Conservation (phyloP, 2,888 invertebrate species). For the Sisyra nigra region DNA sequence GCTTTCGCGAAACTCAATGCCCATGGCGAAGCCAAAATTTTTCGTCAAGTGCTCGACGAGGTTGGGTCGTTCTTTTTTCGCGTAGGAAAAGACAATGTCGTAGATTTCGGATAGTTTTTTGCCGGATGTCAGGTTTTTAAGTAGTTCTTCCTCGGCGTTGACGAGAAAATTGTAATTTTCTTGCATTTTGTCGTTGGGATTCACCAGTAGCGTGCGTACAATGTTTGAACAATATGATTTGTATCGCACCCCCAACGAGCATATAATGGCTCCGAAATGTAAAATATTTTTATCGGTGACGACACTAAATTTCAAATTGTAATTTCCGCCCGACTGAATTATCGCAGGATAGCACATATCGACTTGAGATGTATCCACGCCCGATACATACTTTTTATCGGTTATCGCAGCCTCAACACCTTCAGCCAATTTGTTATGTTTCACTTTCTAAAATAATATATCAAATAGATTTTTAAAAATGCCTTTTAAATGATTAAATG, state of each 20-base stretch:
- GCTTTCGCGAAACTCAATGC: slow-evolving; percentile 95
- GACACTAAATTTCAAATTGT: slow-evolving; percentile 92
- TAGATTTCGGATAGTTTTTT: slow-evolving; percentile 76
- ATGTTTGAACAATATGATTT: slow-evolving; percentile 98
- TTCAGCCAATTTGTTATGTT: slow-evolving; percentile 87
- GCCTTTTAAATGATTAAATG: background rate
- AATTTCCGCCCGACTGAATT: slow-evolving; percentile 97
- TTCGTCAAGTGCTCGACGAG: slow-evolving; percentile 84
- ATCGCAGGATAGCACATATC: slow-evolving; percentile 99
- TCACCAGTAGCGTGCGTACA: slow-evolving; percentile 88
- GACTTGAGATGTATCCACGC: slow-evolving; percentile 74
- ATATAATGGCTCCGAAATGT: slow-evolving; percentile 93
- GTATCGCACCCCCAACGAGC: slow-evolving; percentile 86
- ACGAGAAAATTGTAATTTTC: slow-evolving; percentile 86
- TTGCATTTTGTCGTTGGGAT: slow-evolving; percentile 66
- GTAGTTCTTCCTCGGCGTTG: slow-evolving; percentile 76
- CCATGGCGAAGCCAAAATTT: slow-evolving; percentile 93
- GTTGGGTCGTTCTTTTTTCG: slow-evolving; percentile 73
- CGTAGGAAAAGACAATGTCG: slow-evolving; percentile 60
- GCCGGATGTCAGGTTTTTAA: slow-evolving; percentile 69
- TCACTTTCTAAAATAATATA: slow-evolving; percentile 58
- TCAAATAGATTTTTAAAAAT: background rate
- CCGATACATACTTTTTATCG: slow-evolving; percentile 91
- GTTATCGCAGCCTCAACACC: slow-evolving; percentile 84
- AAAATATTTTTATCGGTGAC: slow-evolving; percentile 84